Evolutionary conservation across 2,797 vertebrate genomes (phyloP).

Genomic region (Melanotaenia pygmaea): DNA sequence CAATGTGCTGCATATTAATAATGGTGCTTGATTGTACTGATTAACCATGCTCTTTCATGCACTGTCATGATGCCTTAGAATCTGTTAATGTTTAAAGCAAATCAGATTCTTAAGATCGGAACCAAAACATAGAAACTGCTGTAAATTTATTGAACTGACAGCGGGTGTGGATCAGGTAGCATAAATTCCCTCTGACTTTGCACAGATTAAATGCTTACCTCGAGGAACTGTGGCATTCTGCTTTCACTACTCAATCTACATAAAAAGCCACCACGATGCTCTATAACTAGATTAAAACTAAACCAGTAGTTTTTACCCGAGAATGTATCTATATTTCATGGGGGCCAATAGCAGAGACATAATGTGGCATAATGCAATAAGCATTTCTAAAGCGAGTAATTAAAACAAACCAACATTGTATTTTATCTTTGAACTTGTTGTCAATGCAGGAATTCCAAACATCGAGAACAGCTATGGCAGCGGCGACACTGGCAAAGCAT

Average conservation of each 20-base stretch:
- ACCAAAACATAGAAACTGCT: slow-evolving; percentile 15
- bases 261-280: not conserved
- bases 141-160: not conserved
- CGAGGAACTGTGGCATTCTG: not conserved
- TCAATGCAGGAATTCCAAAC: slow-evolving; percentile 24
- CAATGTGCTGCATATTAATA: slow-evolving; percentile 43
- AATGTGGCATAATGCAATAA: not conserved
- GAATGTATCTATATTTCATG: no score
- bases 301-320: not conserved
- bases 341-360: not conserved
- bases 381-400: not conserved
- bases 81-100: slow-evolving; percentile 33
- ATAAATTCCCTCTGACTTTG: not conserved
- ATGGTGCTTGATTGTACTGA: slow-evolving; percentile 42
- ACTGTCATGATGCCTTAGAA: slow-evolving; percentile 41
- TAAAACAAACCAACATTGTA: not conserved
- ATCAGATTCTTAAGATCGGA: slow-evolving; percentile 30
- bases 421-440: slow-evolving; percentile 30
- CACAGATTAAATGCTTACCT: no score
- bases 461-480: slow-evolving; percentile 48
- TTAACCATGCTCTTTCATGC: slow-evolving; percentile 74
- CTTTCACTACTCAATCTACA: not conserved
- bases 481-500: slow-evolving; percentile 65
- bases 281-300: not conserved
- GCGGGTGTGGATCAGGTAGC: not conserved